Evolutionary conservation across 2,888 invertebrate genomes (phyloP).

Genomic region (Pharmacophagus antenor): DNA sequence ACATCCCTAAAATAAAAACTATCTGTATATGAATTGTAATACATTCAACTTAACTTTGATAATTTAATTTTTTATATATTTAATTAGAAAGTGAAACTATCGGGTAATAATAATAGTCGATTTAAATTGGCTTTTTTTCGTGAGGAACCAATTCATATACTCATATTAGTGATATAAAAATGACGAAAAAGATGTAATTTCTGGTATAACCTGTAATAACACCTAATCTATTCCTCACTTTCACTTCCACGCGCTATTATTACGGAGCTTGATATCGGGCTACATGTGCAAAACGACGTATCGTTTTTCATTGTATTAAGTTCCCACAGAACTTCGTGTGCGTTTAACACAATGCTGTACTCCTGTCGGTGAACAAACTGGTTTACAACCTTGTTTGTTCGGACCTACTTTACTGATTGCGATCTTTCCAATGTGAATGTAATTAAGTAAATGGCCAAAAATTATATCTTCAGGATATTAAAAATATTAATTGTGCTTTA

Average conservation of each 20-base stretch:
- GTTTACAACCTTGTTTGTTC: constrained; percentile 8
- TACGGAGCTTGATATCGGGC: constrained; percentile 21
- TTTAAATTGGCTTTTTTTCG: too few species aligned
- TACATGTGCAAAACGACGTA: constrained; percentile 22
- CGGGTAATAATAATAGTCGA: too few species aligned
- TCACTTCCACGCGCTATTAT: constrained; percentile 22
- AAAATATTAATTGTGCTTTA: constrained; percentile 38
- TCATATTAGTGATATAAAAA: not conserved
- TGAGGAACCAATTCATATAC: not conserved
- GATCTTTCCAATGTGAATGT: constrained; percentile 4
- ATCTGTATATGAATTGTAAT: too few species aligned
- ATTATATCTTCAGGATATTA: constrained; percentile 37
- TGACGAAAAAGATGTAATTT: constrained; percentile 3
- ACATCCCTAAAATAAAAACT: too few species aligned
- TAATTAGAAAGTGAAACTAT: too few species aligned
- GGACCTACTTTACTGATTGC: constrained; percentile 7
- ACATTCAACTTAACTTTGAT: too few species aligned
- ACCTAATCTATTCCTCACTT: constrained; percentile 18
- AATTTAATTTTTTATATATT: too few species aligned
- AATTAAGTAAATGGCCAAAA: not conserved
- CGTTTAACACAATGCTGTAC: constrained; percentile 6
- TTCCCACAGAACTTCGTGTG: constrained; percentile 17
- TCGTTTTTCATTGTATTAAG: constrained; percentile 27
- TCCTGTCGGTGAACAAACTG: constrained; percentile 8
- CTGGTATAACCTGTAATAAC: constrained; percentile 21